Evolutionary conservation across 2,888 invertebrate species (phyloP), one percentile per base, ranked within the genome.

Genomic region (Myopa tessellatipennis): DNA sequence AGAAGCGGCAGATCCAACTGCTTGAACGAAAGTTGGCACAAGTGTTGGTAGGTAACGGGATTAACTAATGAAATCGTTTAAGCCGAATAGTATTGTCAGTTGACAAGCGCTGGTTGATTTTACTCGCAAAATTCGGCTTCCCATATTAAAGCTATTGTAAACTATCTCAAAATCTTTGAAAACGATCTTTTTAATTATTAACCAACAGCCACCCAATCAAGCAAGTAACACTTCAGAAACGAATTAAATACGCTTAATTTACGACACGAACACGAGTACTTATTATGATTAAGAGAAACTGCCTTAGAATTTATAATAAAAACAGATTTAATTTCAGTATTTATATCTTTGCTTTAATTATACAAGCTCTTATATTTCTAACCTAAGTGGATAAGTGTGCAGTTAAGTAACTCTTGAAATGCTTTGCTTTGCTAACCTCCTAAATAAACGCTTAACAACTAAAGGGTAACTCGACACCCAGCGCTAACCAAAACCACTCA

Each of bases 1-100:
- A 94, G 79, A 95, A 93, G 87, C 92, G 94, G 85, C 93, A 92
- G 88, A 95, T 95, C 84, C 91, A 93, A 74, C 92, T 93, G 84
- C 88, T 96, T 80, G 96, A 96, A 87, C 94, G 93, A 88, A 94
- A 93, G 90, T 88, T 95, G 82, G 92, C 93, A 86, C 93, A 93
- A 84, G 92, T 93, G 70, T 86, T 93, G 86, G 92, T 92, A 88
- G 88, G 65, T 65, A 65, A 12, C 5, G 38, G 14, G 36, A 63
- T 18, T 14, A 63, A n/a, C 6, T 26, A 10, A 8, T 45, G 18
- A 34, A 63, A n/a, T 26, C n/a, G 5, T 26, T 18, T n/a, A 10
- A 26, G 26, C 38, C 65, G 38, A 36, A 65, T 7, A 45, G 45
- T 63, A 6, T 67, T 67, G 36, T 14, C 4, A 67, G 40, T 40